Evolutionary conservation across 2,888 invertebrate genomes (phyloP).

Genomic region (Cancer borealis): DNA sequence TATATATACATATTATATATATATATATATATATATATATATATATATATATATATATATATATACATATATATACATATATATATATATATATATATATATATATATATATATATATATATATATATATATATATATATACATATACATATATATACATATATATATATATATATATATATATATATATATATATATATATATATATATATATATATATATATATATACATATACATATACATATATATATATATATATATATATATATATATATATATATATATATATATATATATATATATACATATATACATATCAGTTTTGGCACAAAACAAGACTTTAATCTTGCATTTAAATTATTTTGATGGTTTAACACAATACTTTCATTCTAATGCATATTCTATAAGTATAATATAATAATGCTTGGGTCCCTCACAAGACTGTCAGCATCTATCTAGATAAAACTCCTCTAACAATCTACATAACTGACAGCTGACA

Average conservation of each 20-base stretch:
- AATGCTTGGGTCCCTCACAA: slow-evolving; percentile 24
- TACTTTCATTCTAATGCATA: not conserved
- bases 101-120: slow-evolving; percentile 31
- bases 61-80: no score
- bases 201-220: slow-evolving; percentile 30
- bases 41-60: not conserved
- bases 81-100: not conserved
- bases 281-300: not conserved
- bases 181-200: slow-evolving; percentile 9
- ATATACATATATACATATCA: not conserved
- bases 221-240: not conserved
- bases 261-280: not conserved
- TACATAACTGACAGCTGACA: slow-evolving; percentile 15
- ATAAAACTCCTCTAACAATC: not conserved
- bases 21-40: not conserved
- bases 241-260: not conserved
- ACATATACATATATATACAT: slow-evolving; percentile 34
- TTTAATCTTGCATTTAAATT: not conserved
- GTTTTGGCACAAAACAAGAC: slow-evolving; percentile 12
- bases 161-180: not conserved
- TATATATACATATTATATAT: not conserved
- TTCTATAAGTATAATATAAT: not conserved
- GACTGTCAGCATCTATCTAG: slow-evolving; percentile 15
- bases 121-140: slow-evolving; percentile 53
- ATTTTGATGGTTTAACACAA: not conserved